Evolutionary conservation across 53 echinoderm and acorn worm species (phyloP).

Genomic region (Crossaster papposus): DNA sequence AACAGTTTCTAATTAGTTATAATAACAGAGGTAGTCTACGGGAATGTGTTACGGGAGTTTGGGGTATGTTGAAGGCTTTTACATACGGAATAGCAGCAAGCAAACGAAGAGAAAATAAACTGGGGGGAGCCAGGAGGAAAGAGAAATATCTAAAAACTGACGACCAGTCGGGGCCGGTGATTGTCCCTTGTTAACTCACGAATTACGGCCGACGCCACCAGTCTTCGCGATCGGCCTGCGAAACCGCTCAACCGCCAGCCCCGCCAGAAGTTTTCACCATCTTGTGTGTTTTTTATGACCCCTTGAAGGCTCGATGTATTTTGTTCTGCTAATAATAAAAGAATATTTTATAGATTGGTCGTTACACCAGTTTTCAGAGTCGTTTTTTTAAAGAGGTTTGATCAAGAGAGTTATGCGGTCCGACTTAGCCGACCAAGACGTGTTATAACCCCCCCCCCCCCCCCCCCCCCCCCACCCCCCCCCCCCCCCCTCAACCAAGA

Average conservation of each 20-base stretch:
- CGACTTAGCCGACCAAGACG: slow-evolving; percentile 25
- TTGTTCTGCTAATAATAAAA: slow-evolving; percentile 63
- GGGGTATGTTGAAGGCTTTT: slow-evolving; percentile 20
- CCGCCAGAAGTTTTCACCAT: slow-evolving; percentile 54
- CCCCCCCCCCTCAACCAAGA: no score
- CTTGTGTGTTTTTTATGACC: slow-evolving; percentile 56
- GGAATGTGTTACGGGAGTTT: slow-evolving; percentile 25
- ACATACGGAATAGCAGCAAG: slow-evolving; percentile 6
- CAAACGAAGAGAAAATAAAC: background rate
- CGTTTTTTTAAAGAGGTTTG: slow-evolving; percentile 32
- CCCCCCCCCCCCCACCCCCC: no score
- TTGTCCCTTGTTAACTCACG: slow-evolving; percentile 75
- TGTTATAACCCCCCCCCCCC: background rate
- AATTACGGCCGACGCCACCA: slow-evolving; percentile 74
- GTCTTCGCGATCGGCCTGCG: slow-evolving; percentile 51
- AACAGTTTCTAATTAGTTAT: slow-evolving; percentile 77
- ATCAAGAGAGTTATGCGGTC: slow-evolving; percentile 46
- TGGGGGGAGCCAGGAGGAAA: background rate
- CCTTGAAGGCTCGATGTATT: slow-evolving; percentile 65
- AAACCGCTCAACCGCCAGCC: slow-evolving; percentile 59
- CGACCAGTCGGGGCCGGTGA: slow-evolving; percentile 38
- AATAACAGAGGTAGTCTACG: slow-evolving; percentile 70
- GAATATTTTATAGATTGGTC: slow-evolving; percentile 65
- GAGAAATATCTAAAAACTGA: slow-evolving; percentile 18
- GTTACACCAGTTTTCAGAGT: slow-evolving; percentile 52